Percentiles rank a stretch among this genome's conserved stretches.
Conservation (phyloP, 2,888 invertebrate species). For the Anaspis maculata region DNA sequence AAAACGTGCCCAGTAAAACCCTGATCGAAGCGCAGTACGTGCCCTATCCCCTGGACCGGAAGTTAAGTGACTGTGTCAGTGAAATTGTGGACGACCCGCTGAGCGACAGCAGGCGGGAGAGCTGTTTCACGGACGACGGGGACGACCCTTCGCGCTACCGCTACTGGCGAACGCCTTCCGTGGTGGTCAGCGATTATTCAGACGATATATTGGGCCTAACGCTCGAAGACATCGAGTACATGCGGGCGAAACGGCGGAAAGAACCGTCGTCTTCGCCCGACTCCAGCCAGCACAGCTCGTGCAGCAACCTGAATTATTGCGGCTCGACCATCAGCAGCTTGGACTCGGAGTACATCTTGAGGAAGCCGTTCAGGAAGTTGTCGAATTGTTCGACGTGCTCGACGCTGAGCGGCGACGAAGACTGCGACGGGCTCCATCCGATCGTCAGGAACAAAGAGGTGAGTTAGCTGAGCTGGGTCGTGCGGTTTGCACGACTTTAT, state of each 20-base stretch:
- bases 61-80: conserved; percentile 44
- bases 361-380: conserved; percentile 55
- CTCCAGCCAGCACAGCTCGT: conserved; percentile 50
- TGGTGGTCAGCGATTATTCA: conserved; percentile 81
- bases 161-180: conserved; percentile 74
- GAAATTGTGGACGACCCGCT: conserved; percentile 21
- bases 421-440: conserved; percentile 45
- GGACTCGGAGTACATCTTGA: conserved; percentile 45
- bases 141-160: conserved; percentile 43
- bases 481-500: neutral
- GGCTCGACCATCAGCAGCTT: conserved; percentile 49
- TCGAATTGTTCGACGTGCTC: conserved; percentile 72
- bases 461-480: too few species aligned
- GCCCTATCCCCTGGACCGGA: conserved; percentile 42
- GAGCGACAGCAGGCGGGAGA: conserved; percentile 41
- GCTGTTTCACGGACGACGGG: conserved; percentile 44
- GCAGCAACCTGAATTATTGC: conserved; percentile 51
- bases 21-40: conserved; percentile 51
- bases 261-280: conserved; percentile 43
- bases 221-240: conserved; percentile 53
- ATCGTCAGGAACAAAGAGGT: conserved; percentile 24
- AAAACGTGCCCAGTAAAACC: conserved; percentile 42
- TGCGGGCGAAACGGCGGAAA: conserved; percentile 41
- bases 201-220: conserved; percentile 58
- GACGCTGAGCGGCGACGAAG: conserved; percentile 65